Conservation (phyloP, 2,113 vertebrate genomes). For the Trichomycterus rosablanca region DNA sequence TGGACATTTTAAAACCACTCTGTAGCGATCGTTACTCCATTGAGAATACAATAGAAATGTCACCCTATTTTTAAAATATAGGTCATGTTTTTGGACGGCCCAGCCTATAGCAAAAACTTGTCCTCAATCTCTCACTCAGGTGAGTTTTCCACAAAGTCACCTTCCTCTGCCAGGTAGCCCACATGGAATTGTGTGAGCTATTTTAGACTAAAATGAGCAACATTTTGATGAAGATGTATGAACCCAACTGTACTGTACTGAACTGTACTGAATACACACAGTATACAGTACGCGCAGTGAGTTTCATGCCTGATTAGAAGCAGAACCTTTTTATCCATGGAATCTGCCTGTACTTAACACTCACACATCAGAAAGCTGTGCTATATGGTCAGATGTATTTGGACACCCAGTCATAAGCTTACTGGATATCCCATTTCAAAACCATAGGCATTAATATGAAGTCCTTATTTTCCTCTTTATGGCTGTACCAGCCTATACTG, state of each 20-base stretch:
- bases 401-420: not conserved
- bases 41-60: not conserved
- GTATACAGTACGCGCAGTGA: not conserved
- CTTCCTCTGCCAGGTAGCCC: constrained; percentile 33
- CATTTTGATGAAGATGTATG: constrained; percentile 23
- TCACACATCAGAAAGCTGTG: too few relatives aligned
- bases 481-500: too few relatives aligned
- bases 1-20: not conserved
- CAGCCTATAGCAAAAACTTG: constrained; percentile 20
- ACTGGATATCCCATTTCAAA: too few relatives aligned
- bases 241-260: not conserved
- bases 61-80: constrained; percentile 12
- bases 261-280: constrained; percentile 8
- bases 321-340: too few relatives aligned
- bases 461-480: too few relatives aligned
- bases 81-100: constrained; percentile 22
- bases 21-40: not conserved
- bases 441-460: too few relatives aligned
- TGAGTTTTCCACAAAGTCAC: constrained; percentile 42
- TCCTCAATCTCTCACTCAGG: constrained; percentile 41
- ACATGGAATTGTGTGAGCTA: constrained; percentile 21
- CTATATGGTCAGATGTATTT: too few relatives aligned
- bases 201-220: constrained; percentile 41
- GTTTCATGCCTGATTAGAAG: not conserved
- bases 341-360: too few relatives aligned